Percentiles rank a stretch among this genome's conserved stretches.
Evolutionary conservation across 1,140 invertebrate genomes (phyloP).

Genomic region (Drosophila athabasca): DNA sequence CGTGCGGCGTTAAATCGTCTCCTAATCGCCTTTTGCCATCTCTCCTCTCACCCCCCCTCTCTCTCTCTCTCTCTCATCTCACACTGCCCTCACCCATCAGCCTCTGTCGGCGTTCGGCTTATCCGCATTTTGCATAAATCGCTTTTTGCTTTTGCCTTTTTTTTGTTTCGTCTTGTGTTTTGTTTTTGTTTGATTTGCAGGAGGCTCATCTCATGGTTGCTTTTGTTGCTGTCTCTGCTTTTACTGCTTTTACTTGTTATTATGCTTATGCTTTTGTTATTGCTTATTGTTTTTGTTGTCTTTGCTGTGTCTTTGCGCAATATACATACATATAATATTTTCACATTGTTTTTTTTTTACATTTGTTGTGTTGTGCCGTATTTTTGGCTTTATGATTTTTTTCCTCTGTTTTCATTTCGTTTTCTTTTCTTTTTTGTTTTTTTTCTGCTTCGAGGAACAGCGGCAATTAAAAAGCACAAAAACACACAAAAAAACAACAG

Average conservation of each 20-base stretch:
- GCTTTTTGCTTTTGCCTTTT: slow-evolving; percentile 41
- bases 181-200: slow-evolving; percentile 32
- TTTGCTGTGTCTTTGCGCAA: slow-evolving; percentile 41
- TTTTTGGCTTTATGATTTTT: slow-evolving; percentile 44
- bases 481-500: slow-evolving; percentile 1
- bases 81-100: too few species aligned
- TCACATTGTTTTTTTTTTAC: slow-evolving; percentile 60
- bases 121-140: slow-evolving; percentile 63
- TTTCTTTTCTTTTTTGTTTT: slow-evolving; percentile 29
- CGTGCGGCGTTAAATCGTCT: slow-evolving; percentile 71
- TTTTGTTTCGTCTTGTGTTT: slow-evolving; percentile 19
- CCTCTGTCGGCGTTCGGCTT: slow-evolving; percentile 8
- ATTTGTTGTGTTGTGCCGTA: slow-evolving; percentile 14
- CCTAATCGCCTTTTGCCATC: slow-evolving; percentile 50
- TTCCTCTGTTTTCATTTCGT: slow-evolving; percentile 40
- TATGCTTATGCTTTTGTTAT: slow-evolving; percentile 19
- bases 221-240: too few species aligned
- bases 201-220: not conserved
- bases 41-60: not conserved
- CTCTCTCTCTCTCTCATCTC: too few species aligned
- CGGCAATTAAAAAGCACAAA: slow-evolving; percentile 50
- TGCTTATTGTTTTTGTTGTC: slow-evolving; percentile 7
- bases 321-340: slow-evolving; percentile 56
- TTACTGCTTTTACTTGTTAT: slow-evolving; percentile 13
- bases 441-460: slow-evolving; percentile 34